These are phyloP conservation scores for Lepidochrysops patricia DNA, from an alignment of 2,888 invertebrate genomes.

Conservation along the genomic window DNA sequence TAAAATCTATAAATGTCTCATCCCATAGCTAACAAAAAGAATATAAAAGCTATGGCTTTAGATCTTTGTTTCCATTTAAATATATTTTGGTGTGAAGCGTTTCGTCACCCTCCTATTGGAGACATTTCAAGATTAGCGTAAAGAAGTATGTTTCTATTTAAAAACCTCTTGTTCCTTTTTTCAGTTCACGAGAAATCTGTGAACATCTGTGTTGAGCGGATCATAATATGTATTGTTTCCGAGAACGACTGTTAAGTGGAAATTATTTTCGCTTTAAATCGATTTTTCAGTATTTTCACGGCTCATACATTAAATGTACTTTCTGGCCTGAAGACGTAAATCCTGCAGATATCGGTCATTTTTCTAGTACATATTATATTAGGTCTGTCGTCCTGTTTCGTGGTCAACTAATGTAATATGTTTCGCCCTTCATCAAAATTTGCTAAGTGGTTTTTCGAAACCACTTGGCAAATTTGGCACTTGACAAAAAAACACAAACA, in stretches of 20 bases:
- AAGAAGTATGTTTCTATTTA: slow-evolving; percentile 59
- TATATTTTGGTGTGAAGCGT: slow-evolving; percentile 38
- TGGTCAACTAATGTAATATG: too few relatives aligned
- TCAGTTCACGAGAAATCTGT: slow-evolving; percentile 7
- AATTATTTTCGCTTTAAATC: slow-evolving; percentile 1
- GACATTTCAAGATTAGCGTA: slow-evolving; percentile 48
- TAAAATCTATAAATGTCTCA: neutral
- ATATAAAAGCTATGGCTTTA: slow-evolving; percentile 18
- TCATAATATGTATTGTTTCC: slow-evolving; percentile 7
- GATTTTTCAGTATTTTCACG: neutral
- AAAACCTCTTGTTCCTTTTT: slow-evolving; percentile 34
- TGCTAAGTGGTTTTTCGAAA: too few relatives aligned
- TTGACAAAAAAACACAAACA: too few relatives aligned
- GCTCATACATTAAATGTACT: too few relatives aligned
- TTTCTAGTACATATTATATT: too few relatives aligned
- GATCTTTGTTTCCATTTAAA: slow-evolving; percentile 33
- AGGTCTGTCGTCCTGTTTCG: too few relatives aligned
- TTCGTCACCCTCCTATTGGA: slow-evolving; percentile 41
- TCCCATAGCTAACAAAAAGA: neutral
- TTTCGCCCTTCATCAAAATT: too few relatives aligned
- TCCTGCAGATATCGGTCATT: too few relatives aligned
- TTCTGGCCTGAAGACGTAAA: too few relatives aligned
- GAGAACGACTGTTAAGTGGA: neutral
- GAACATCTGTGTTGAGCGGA: slow-evolving; percentile 2
- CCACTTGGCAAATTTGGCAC: too few relatives aligned